These are phyloP conservation scores for Tichodroma muraria DNA, from an alignment of 2,113 vertebrate genomes.

Conservation along the genomic window DNA sequence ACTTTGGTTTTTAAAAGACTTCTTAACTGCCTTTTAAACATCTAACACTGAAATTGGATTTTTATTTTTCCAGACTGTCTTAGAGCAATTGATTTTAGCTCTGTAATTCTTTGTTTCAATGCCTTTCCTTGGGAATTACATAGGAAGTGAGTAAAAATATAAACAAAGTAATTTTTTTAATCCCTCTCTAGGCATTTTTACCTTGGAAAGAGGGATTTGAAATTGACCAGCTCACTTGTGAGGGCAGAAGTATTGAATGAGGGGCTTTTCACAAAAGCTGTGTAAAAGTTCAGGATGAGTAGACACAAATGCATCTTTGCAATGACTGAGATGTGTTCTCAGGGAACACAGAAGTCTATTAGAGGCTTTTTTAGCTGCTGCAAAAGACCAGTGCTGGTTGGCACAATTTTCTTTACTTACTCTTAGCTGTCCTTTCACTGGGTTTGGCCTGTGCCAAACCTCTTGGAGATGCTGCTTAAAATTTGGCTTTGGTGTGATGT, in stretches of 20 bases:
- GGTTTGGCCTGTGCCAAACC: not conserved
- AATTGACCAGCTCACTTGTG: not conserved
- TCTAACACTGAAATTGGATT: not conserved
- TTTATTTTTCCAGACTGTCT: not conserved
- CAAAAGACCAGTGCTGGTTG: not conserved
- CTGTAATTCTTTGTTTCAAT: not conserved
- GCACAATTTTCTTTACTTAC: not conserved
- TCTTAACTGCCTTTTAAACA: not conserved
- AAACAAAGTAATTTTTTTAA: not conserved
- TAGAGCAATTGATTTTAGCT: not conserved
- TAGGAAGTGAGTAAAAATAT: not conserved
- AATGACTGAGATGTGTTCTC: not conserved
- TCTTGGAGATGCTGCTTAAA: not conserved
- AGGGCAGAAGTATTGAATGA: not conserved
- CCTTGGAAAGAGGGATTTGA: not conserved
- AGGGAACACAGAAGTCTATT: not conserved
- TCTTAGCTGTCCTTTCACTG: not conserved
- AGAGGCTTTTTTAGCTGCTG: not conserved
- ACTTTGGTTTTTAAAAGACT: not conserved
- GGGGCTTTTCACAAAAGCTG: not conserved
- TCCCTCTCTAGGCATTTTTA: not conserved
- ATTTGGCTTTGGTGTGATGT: not conserved
- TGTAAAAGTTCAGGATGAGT: not conserved
- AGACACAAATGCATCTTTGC: not conserved
- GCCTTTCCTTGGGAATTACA: not conserved